Evolutionary conservation across 1,140 invertebrate genomes (phyloP).

Genomic region (Apis mellifera): DNA sequence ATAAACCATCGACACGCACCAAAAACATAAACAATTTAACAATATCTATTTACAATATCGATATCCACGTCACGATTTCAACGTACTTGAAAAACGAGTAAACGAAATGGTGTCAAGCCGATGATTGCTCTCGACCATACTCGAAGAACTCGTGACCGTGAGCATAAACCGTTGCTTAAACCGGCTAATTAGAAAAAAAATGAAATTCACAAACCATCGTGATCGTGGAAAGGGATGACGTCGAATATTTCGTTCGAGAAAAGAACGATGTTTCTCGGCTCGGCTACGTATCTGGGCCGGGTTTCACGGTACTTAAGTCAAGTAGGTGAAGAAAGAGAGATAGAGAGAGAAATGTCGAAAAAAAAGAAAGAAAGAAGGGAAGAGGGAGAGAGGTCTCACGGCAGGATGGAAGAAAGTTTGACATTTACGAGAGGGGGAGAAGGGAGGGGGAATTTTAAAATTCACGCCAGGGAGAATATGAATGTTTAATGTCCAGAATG

Average conservation of each 20-base stretch:
- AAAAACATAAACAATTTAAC: too few relatives aligned
- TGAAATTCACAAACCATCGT: too few relatives aligned
- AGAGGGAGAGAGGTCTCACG: constrained; percentile 23
- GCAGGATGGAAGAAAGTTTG: constrained; percentile 54
- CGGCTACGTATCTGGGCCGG: neutral
- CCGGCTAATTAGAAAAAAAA: too few relatives aligned
- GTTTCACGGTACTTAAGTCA: constrained; percentile 47
- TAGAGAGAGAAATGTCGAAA: neutral
- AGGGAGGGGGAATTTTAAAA: constrained; percentile 50
- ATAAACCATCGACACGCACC: too few relatives aligned
- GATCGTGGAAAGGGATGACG: neutral
- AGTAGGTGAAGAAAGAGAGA: neutral
- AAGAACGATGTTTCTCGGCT: neutral
- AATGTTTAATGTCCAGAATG: constrained; percentile 56
- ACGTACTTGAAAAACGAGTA: too few relatives aligned
- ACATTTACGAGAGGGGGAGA: constrained; percentile 47
- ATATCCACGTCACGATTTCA: too few relatives aligned
- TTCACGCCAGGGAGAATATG: constrained; percentile 60
- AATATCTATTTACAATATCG: too few relatives aligned
- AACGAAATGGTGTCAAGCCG: too few relatives aligned
- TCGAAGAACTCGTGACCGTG: too few relatives aligned
- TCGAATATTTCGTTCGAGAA: neutral
- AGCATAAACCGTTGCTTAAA: too few relatives aligned
- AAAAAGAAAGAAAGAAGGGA: neutral
- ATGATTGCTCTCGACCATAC: too few relatives aligned